Conservation (phyloP, 2,113 vertebrate species). For the Bagarius yarrelli region DNA sequence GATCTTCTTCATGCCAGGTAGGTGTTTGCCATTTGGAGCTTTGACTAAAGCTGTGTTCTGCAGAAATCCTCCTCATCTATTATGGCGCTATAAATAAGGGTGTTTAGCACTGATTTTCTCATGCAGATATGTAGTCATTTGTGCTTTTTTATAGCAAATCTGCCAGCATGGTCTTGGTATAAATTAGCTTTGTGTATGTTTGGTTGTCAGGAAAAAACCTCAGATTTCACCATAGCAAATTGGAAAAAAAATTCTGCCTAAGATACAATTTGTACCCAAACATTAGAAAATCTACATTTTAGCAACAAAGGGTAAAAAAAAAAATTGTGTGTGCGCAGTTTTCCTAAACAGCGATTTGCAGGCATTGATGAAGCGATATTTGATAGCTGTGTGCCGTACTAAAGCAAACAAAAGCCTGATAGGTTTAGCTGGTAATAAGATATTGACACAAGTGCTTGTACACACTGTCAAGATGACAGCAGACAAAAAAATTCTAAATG, state of each 20-base stretch:
- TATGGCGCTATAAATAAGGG: slow-evolving; percentile 45
- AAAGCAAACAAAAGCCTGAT: neutral
- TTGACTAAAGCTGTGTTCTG: slow-evolving; percentile 22
- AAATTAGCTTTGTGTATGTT: neutral
- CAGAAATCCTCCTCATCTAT: slow-evolving; percentile 40
- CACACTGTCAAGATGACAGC: neutral
- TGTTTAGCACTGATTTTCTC: slow-evolving; percentile 23
- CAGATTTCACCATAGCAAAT: neutral
- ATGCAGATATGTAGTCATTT: slow-evolving; percentile 6
- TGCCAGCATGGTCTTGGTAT: neutral
- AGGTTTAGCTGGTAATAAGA: neutral
- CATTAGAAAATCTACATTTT: neutral
- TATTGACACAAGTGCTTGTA: neutral
- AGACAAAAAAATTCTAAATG: neutral
- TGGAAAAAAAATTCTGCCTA: neutral
- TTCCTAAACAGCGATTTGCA: neutral
- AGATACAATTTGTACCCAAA: neutral
- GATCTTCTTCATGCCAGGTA: slow-evolving; percentile 34
- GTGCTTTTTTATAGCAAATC: neutral
- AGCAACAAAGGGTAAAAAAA: neutral
- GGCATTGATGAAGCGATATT: neutral
- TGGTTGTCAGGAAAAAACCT: neutral
- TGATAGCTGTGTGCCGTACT: neutral
- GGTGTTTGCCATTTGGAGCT: slow-evolving; percentile 27
- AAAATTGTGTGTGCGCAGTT: neutral